phyloP scores from a whole-genome alignment of 2,797 vertebrate genomes.

The Cynodonichthys magdalenae region DNA sequence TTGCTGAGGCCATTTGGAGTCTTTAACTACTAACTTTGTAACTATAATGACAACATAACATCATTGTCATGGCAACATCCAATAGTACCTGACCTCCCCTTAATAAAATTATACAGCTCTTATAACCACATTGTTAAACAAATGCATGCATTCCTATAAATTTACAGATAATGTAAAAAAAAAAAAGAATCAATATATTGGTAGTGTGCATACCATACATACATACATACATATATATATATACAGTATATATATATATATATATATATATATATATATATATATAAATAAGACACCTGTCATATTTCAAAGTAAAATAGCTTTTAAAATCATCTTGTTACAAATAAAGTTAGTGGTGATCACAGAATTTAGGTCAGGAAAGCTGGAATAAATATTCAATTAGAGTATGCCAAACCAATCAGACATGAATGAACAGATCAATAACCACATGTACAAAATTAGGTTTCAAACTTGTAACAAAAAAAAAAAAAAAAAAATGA shows the following conservation, averaged over 20 bases:
- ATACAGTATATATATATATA: too few relatives aligned
- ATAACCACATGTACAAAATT: not conserved
- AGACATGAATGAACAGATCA: not conserved
- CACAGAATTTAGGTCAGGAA: not conserved
- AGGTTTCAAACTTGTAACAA: not conserved
- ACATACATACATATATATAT: too few relatives aligned
- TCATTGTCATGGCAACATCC: too few relatives aligned
- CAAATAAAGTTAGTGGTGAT: not conserved
- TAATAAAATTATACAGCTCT: not conserved
- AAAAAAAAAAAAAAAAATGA: too few relatives aligned
- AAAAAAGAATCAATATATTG: not conserved
- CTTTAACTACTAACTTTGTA: constrained; percentile 9
- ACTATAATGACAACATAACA: too few relatives aligned
- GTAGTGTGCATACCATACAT: not conserved
- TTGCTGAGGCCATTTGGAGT: constrained; percentile 26
- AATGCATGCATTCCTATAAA: not conserved
- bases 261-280: too few relatives aligned
- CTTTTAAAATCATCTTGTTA: not conserved
- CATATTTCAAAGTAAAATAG: not conserved
- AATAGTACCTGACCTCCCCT: not conserved
- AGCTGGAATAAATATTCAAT: too few relatives aligned
- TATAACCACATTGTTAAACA: too few relatives aligned
- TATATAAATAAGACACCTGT: not conserved
- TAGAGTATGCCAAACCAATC: not conserved
- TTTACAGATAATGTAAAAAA: constrained; percentile 3